Percentiles rank a stretch among this genome's conserved stretches.
Conservation (phyloP, 2,797 vertebrate species). For the Sebastes nivosus region DNA sequence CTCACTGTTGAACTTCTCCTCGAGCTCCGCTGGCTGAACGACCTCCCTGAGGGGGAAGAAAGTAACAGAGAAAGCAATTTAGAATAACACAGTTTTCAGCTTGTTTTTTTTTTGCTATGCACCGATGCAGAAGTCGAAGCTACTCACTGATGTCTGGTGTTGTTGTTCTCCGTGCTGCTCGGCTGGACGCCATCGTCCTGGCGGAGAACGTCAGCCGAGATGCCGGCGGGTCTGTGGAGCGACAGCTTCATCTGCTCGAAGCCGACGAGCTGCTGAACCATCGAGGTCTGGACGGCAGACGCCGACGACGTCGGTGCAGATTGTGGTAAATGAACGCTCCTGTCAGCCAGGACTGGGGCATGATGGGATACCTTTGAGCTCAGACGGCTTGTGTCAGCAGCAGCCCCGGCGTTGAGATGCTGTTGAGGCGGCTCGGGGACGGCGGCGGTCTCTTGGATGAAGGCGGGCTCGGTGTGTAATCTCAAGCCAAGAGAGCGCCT, state of each 20-base stretch:
- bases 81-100: neutral
- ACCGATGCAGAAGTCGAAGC: neutral
- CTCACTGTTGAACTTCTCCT: slow-evolving; percentile 65
- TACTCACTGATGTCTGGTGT: slow-evolving; percentile 46
- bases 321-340: neutral
- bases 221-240: neutral
- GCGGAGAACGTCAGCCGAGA: neutral
- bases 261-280: neutral
- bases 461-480: neutral
- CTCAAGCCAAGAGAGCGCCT: slow-evolving; percentile 31
- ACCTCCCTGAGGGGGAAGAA: slow-evolving; percentile 31
- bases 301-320: fast-evolving
- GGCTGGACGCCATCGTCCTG: neutral
- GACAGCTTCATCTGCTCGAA: neutral
- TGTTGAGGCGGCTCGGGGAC: neutral
- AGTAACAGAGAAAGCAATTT: neutral
- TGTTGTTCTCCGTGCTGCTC: neutral
- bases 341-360: neutral
- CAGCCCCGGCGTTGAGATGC: neutral
- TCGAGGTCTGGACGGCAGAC: neutral
- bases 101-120: too few species aligned
- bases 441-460: neutral
- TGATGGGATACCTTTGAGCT: neutral
- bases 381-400: fast-evolving
- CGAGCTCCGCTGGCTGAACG: neutral